Percentiles rank a stretch among this genome's conserved stretches.
Conservation (phyloP, 1,140 invertebrate genomes). For the Spodoptera frugiperda region DNA sequence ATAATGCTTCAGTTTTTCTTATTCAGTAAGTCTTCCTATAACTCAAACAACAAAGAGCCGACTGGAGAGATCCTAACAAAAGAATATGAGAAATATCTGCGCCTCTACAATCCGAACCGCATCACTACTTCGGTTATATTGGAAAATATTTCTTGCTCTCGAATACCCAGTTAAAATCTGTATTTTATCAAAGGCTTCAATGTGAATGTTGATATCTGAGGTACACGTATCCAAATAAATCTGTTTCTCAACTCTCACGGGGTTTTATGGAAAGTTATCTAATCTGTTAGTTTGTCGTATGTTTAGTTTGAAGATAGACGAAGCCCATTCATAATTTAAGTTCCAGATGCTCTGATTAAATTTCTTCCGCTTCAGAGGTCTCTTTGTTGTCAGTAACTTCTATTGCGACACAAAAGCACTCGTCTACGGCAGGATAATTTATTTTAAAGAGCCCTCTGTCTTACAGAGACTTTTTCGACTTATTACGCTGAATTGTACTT, state of each 20-base stretch:
- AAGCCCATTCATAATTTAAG: conserved; percentile 60
- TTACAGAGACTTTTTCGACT: conserved; percentile 45
- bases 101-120: conserved; percentile 72
- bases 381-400: conserved; percentile 59
- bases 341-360: conserved; percentile 64
- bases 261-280: conserved; percentile 51
- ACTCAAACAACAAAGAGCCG: conserved; percentile 76
- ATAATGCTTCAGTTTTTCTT: conserved; percentile 73
- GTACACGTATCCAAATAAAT: conserved; percentile 24
- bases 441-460: conserved; percentile 53
- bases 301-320: conserved; percentile 47
- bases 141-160: conserved; percentile 72
- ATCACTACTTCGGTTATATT: conserved; percentile 74
- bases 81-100: conserved; percentile 81
- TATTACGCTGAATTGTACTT: conserved; percentile 49
- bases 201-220: conserved; percentile 24
- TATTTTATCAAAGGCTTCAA: conserved; percentile 57
- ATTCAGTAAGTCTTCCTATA: conserved; percentile 69
- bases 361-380: conserved; percentile 56
- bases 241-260: conserved; percentile 13
- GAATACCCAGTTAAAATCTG: conserved; percentile 64
- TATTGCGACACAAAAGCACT: conserved; percentile 61
- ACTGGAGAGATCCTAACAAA: conserved; percentile 74
- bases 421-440: conserved; percentile 57
- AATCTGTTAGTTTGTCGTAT: conserved; percentile 52